Evolutionary conservation across 2,113 vertebrate genomes (phyloP).

Genomic region (Cairina moschata): DNA sequence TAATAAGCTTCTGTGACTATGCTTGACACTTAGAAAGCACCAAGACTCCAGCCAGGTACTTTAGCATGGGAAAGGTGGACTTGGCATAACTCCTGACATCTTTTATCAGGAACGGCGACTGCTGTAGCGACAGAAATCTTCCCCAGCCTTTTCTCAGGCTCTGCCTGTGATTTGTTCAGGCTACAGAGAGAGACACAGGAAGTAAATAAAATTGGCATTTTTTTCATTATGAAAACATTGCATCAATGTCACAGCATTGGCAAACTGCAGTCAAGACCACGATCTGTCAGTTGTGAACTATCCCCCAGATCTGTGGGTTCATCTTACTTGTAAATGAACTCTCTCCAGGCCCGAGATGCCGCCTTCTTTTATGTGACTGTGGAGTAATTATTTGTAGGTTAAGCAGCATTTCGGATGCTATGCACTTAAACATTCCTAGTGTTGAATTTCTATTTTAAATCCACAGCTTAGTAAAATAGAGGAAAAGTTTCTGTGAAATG

Average conservation of each 20-base stretch:
- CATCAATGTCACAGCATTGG: not conserved
- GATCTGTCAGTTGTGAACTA: accelerated
- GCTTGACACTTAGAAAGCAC: not conserved
- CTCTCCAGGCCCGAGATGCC: not conserved
- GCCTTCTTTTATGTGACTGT: not conserved
- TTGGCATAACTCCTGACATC: not conserved
- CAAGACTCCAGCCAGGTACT: not conserved
- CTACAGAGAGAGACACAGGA: not conserved
- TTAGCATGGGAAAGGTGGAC: not conserved
- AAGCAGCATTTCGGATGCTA: not conserved
- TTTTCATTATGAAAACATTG: not conserved
- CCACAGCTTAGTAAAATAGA: not conserved
- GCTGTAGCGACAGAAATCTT: not conserved
- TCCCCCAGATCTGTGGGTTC: accelerated
- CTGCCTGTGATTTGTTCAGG: not conserved
- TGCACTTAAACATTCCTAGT: accelerated
- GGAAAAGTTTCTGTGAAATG: not conserved
- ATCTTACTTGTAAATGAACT: not conserved
- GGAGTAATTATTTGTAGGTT: not conserved
- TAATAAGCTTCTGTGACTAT: not conserved
- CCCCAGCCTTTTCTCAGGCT: not conserved
- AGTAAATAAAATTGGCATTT: not conserved
- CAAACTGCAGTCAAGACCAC: accelerated
- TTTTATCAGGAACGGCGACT: accelerated
- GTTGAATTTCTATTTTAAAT: not conserved